Base-by-base conservation (phyloP, 2,113 vertebrate species). In the Podilymbus podiceps region DNA sequence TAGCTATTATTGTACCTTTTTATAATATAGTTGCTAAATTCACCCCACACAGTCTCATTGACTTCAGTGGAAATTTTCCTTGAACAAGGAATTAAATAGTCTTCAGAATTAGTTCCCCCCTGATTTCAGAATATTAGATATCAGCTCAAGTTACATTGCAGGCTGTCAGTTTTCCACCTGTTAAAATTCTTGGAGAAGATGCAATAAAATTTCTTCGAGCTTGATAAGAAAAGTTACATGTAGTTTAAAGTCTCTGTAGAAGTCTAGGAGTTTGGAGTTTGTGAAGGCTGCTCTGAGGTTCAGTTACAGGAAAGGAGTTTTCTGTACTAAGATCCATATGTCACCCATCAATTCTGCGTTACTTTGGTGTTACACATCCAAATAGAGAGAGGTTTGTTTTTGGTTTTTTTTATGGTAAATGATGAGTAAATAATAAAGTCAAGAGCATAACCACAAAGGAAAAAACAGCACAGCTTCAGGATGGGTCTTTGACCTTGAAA, bases 71-170 rank as follows among this genome's bases (percentile, higher is more conserved):
- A 80, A 90, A 42, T 92, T 92, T 87, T 81, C 22, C 30, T 67
- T 68, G 49, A 87, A 81, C 14, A 67, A 89, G 56, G 56, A 95
- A 87, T 95, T 88, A 94, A 88, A 81, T 55, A 91, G 56, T 58
- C 35, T 72, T 81, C 73, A 89, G 64, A 95, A 84, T 75, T 35
- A 81, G 56, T 59, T 92, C 80, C 76, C 73, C 6, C 16, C 9
- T 81, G 76, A 84, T 74, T 75, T 87, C 67, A 89, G 40, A 84
- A 60, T 87, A 89, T 93, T 92, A 75, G 77, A 15, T 82, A 71
- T 30, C 2, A 0, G 4, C 49, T 91, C 12, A 44, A 91, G 52
- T 73, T 84, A 66, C 47, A 35, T 74, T 88, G 49, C 18, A 18
- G 42, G 31, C 85, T 92, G 49, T 68, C 76, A 75, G 0, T 78